Evolutionary conservation across 1,140 invertebrate species (phyloP).

Genomic region (Panagrolaimus sp.): DNA sequence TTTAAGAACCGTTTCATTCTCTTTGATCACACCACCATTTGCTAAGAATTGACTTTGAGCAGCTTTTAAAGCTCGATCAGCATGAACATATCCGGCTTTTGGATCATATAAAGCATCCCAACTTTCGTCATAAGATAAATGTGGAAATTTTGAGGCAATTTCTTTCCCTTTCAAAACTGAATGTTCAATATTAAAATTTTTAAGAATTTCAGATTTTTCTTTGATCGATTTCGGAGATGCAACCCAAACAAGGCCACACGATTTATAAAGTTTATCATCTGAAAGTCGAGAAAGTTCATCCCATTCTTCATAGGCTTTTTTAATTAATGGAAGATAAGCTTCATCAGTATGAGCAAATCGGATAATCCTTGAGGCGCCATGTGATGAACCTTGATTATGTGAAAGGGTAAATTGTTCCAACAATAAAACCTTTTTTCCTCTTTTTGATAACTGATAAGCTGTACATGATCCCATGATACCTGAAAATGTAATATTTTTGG

Average conservation of each 20-base stretch:
- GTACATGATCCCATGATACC: conserved; percentile 7
- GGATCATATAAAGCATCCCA: conserved; percentile 23
- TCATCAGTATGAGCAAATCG: conserved; percentile 31
- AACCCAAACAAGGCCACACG: conserved; percentile 43
- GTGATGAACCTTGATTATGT: conserved; percentile 38
- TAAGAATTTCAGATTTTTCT: conserved; percentile 29
- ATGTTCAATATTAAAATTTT: conserved; percentile 23
- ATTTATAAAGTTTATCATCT: conserved; percentile 28
- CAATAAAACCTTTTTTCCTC: conserved; percentile 35
- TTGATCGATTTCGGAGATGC: conserved; percentile 26
- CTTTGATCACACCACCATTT: conserved; percentile 1
- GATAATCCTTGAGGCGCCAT: conserved; percentile 44
- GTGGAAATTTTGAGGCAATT: conserved; percentile 17
- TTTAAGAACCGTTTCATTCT: conserved; percentile 21
- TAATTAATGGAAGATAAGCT: conserved; percentile 40
- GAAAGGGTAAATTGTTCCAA: conserved; percentile 37
- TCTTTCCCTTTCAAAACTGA: conserved; percentile 18
- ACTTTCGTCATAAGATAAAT: conserved; percentile 15
- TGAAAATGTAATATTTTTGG: too few relatives aligned
- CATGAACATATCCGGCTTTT: conserved; percentile 17
- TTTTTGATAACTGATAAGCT: conserved; percentile 25
- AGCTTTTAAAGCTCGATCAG: conserved; percentile 23
- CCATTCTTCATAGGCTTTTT: conserved; percentile 36
- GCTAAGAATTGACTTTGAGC: conserved; percentile 17
- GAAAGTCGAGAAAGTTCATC: conserved; percentile 26